A percentile compares a stretch with the other conserved stretches of the same genome.
Evolutionary conservation across 2,888 invertebrate genomes (phyloP).

Genomic region (Osedax frankpressi): DNA sequence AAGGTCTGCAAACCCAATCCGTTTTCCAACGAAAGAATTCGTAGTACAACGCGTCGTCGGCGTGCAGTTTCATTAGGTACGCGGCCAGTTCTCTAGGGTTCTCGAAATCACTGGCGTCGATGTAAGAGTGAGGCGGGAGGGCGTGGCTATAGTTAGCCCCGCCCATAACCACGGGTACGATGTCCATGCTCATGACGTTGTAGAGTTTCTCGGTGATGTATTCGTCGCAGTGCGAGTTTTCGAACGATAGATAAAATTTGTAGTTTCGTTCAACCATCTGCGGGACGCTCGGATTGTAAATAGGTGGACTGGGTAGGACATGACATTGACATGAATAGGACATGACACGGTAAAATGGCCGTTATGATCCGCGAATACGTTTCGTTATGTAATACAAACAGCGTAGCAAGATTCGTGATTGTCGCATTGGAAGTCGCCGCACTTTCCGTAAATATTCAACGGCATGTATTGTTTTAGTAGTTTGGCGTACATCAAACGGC

Average conservation of each 20-base stretch:
- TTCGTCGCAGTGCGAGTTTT: constrained; percentile 10
- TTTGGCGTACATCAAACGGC: neutral
- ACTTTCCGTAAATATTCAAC: constrained; percentile 13
- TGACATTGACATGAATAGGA: too few relatives aligned
- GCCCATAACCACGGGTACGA: constrained; percentile 17
- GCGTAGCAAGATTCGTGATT: neutral
- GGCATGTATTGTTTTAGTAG: constrained; percentile 10
- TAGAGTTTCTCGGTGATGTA: constrained; percentile 16
- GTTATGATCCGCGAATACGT: too few relatives aligned
- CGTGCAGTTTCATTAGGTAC: constrained; percentile 10
- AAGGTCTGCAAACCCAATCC: neutral
- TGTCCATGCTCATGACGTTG: neutral
- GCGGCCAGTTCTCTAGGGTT: constrained; percentile 2
- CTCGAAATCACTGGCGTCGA: constrained; percentile 8
- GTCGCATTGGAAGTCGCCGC: constrained; percentile 5
- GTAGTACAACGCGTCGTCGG: constrained; percentile 10
- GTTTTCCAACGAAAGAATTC: constrained; percentile 15
- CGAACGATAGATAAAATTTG: constrained; percentile 17
- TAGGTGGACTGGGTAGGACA: too few relatives aligned
- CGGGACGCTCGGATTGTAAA: too few relatives aligned
- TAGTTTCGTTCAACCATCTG: constrained; percentile 10
- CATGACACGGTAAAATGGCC: too few relatives aligned
- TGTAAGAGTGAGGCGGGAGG: constrained; percentile 12
- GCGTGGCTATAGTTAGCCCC: constrained; percentile 8
- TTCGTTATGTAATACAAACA: too few relatives aligned